Evolutionary conservation across 2,888 invertebrate species (phyloP).

Genomic region (Schizaphis graminum): DNA sequence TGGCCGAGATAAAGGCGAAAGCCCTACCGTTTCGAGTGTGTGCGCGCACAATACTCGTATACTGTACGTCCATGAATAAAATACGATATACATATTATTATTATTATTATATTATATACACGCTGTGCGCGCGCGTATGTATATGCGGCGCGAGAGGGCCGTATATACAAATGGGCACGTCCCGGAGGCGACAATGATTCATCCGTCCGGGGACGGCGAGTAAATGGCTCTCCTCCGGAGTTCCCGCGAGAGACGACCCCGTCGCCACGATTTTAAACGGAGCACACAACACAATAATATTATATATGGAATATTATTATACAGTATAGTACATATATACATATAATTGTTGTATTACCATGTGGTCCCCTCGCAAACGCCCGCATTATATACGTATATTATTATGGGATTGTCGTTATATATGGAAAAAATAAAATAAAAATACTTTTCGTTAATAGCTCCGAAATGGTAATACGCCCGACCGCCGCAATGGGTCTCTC

Average conservation of each 20-base stretch:
- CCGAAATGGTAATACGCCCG: conserved; percentile 29
- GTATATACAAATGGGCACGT: conserved; percentile 53
- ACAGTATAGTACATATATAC: neutral
- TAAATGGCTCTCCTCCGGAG: conserved; percentile 9
- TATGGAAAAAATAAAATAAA: neutral
- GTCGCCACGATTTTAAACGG: conserved; percentile 43
- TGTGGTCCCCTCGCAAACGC: neutral
- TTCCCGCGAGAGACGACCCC: conserved; percentile 53
- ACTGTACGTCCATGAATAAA: conserved; percentile 55
- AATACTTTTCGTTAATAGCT: conserved; percentile 59
- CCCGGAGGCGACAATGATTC: conserved; percentile 63
- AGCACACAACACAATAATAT: neutral
- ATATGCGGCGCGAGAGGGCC: neutral
- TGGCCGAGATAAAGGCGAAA: conserved; percentile 59
- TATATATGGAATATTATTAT: neutral
- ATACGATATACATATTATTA: neutral
- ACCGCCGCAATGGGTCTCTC: neutral
- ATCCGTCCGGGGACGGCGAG: conserved; percentile 15
- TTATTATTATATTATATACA: too few relatives aligned
- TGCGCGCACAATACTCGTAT: neutral
- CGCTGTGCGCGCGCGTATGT: neutral
- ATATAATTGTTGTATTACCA: too few relatives aligned
- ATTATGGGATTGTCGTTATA: conserved; percentile 21
- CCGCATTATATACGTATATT: neutral
- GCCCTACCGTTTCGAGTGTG: conserved; percentile 57